A percentile compares a stretch with the other conserved stretches of the same genome.
Evolutionary conservation across 2,888 invertebrate species (phyloP).

Genomic region (Volucella zonaria): DNA sequence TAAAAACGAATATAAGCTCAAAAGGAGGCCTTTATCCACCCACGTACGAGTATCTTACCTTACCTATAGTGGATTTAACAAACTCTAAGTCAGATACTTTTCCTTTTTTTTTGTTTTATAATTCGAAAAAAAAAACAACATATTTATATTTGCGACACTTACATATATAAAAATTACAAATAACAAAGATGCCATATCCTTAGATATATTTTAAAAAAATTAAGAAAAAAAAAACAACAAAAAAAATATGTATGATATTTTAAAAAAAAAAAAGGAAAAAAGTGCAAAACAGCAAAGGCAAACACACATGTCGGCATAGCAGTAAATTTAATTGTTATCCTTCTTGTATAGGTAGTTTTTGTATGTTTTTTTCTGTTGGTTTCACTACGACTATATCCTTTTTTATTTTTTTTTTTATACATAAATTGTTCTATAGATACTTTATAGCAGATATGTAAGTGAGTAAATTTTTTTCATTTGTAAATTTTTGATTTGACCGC

Average conservation of each 20-base stretch:
- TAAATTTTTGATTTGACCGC: not conserved
- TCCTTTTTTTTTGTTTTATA: constrained; percentile 29
- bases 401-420: constrained; percentile 21
- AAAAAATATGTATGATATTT: constrained; percentile 2
- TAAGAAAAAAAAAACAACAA: constrained; percentile 19
- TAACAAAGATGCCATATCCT: constrained; percentile 71
- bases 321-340: constrained; percentile 56
- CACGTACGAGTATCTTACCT: constrained; percentile 53
- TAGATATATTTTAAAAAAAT: constrained; percentile 29
- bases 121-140: constrained; percentile 12
- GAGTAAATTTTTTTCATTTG: constrained; percentile 10
- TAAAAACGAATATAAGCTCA: constrained; percentile 74
- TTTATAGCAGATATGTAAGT: too few relatives aligned
- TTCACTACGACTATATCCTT: constrained; percentile 21
- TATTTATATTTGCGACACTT: constrained; percentile 50
- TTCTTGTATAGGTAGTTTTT: constrained; percentile 29
- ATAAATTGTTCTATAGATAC: constrained; percentile 39
- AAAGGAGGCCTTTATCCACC: constrained; percentile 19
- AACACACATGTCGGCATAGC: constrained; percentile 74
- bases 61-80: constrained; percentile 41
- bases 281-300: constrained; percentile 74
- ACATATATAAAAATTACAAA: constrained; percentile 56
- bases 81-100: constrained; percentile 9
- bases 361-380: constrained; percentile 33
- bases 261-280: constrained; percentile 26